Evolutionary conservation across 2,888 invertebrate species (phyloP).

Genomic region (Caenorhabditis virilis): DNA sequence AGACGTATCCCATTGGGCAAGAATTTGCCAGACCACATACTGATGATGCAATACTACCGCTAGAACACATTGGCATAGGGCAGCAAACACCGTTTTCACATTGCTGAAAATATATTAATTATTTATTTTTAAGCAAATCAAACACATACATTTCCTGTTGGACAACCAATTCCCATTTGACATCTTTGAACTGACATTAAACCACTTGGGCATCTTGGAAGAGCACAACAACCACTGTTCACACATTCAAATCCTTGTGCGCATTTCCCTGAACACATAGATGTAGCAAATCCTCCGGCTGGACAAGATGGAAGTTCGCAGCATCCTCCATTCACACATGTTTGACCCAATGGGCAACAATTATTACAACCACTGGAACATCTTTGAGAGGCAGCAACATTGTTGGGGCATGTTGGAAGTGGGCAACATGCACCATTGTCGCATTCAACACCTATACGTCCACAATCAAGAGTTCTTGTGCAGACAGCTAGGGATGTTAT

Average conservation of each 20-base stretch:
- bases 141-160: conserved; percentile 46
- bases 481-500: conserved; percentile 49
- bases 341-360: conserved; percentile 47
- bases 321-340: conserved; percentile 55
- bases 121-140: not conserved
- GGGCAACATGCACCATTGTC: conserved; percentile 60
- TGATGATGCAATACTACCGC: conserved; percentile 54
- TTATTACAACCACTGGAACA: conserved; percentile 42
- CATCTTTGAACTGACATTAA: conserved; percentile 56
- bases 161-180: conserved; percentile 52
- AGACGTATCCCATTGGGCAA: conserved; percentile 62
- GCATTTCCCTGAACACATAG: conserved; percentile 48
- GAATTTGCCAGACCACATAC: conserved; percentile 63
- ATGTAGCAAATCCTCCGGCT: conserved; percentile 42
- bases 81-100: conserved; percentile 66
- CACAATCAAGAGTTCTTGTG: conserved; percentile 55
- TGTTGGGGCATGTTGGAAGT: conserved; percentile 53
- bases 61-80: conserved; percentile 59
- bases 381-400: conserved; percentile 41
- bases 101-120: conserved; percentile 43
- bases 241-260: conserved; percentile 54
- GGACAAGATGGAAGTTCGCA: conserved; percentile 58
- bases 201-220: conserved; percentile 61
- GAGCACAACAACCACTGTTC: conserved; percentile 59
- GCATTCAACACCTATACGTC: conserved; percentile 58